Base-by-base conservation (phyloP, 2,888 invertebrate genomes). In the Gymnoscelis rufifasciata region DNA sequence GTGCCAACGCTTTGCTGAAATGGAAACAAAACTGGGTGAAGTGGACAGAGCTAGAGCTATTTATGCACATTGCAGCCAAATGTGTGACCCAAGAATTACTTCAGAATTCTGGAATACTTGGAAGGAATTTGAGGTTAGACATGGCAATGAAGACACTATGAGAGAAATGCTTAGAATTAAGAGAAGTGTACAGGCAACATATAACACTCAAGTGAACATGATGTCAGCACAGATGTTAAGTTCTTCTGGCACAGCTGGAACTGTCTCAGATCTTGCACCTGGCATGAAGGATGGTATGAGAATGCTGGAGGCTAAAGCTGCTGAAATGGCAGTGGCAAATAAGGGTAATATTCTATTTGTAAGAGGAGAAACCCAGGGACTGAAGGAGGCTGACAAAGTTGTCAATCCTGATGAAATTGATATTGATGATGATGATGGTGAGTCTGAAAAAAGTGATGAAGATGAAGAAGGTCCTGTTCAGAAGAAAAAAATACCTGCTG, bases 111-210 rank as follows among this genome's bases (percentile, higher is more conserved):
- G 99, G 99, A 95, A 97, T 71, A 95, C 96, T 1, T 99, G 99
- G 99, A 98, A 98, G 77, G 98, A 99, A 68, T 99, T 99, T 88
- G 99, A 99, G 89, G 96, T 99, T 11, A 92, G 96, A 37, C 99
- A 99, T 82, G 99, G 99, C 10, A 99, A 99, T 83, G 99, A 99
- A 79, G 99, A 99, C 71, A 99, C 99, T 0, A 97, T 99, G 92
- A 90, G 98, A 35, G 99, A 99, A 89, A 98, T 99, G 98, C 88
- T 99, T 62, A 91, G 99, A 66, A 98, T 99, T 55, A 98, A 98
- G 84, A 92, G 99, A 62, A 97, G 97, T 69, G 96, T 99, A 0
- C 98, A 98, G 84, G 99, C 99, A 3, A 96, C 96, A 66, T 99
- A 97, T 78, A 99, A 99, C 77, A 99, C 98, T 0, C 98, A 99